A percentile compares a stretch with the other conserved stretches of the same genome.
Evolutionary conservation across 2,888 invertebrate species (phyloP).

Genomic region (Adelognathus sp.): DNA sequence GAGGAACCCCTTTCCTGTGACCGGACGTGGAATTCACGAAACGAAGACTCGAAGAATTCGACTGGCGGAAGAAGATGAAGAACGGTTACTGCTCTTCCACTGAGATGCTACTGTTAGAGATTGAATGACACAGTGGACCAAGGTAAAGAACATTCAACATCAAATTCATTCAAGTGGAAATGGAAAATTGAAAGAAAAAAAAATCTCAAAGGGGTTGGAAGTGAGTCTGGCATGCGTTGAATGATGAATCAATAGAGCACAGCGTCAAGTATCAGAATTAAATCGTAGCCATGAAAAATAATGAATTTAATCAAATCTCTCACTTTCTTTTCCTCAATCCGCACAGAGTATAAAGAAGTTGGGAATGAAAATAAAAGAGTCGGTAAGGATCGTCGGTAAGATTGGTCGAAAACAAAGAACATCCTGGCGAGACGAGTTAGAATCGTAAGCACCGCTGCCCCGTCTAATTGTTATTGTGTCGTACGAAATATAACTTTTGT

Average conservation of each 20-base stretch:
- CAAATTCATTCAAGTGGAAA: not conserved
- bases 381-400: slow-evolving; percentile 23
- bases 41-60: slow-evolving; percentile 44
- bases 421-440: slow-evolving; percentile 67
- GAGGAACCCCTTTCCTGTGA: not conserved
- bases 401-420: slow-evolving; percentile 68
- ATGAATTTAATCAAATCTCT: not conserved
- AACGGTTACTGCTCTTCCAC: slow-evolving; percentile 10
- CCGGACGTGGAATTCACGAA: slow-evolving; percentile 54
- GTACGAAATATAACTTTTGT: slow-evolving; percentile 46
- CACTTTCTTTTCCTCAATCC: not conserved
- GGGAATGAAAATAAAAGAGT: slow-evolving; percentile 19
- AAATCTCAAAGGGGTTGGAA: no score
- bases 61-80: slow-evolving; percentile 13
- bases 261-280: not conserved
- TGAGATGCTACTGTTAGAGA: not conserved
- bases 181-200: not conserved
- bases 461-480: slow-evolving; percentile 69
- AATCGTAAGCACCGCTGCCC: slow-evolving; percentile 68
- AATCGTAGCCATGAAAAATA: not conserved
- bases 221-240: no score
- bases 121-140: not conserved
- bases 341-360: not conserved
- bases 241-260: not conserved
- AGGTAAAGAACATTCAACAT: not conserved